Evolutionary conservation across 2,113 vertebrate species (phyloP), one percentile per base, ranked within the genome.

Genomic region (Boulengeromyrus knoepffleri): DNA sequence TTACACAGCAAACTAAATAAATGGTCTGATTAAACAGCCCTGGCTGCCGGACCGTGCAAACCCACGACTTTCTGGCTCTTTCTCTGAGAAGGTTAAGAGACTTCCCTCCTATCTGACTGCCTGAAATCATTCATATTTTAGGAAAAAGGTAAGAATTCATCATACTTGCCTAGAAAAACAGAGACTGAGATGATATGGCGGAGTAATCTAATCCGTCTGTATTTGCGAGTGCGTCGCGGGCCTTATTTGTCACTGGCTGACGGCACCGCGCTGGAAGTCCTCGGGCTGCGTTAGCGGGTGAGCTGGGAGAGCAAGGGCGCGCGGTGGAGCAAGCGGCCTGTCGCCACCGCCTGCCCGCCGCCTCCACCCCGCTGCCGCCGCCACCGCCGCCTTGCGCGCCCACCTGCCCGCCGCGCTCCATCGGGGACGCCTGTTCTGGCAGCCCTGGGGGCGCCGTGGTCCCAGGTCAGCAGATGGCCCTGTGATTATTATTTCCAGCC

Each of bases 401-500:
- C 95, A 94, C 94, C 93, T 93, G 93, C 95, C 93, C 89, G 93
- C 93, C 91, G 93, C 91, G 95, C 96, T 98, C 97, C 97, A 97
- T 96, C 97, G 97, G 96, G 56, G 97, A 96, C 96, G 96, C 96
- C 96, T 96, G 96, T 96, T 96, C 96, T 94, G 94, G 93, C 91
- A 96, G 95, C 97, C 98, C 96, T 91, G 94, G 96, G 97, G 97
- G 96, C 94, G 92, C 62, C 94, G 95, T 96, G 96, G 94, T 97
- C 98, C 96, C 96, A 96, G 97, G 97, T 97, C 97, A 97, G 96
- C 98, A 99, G 98, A 99, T 99, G 98, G 98, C 96, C 96, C 94
- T 96, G 95, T 97, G 98, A 97, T 97, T 97, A 95, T 97, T 97
- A 96, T 97, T 97, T 97, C 95, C 97, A 97, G 96, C 95, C 95